Evolutionary conservation across 2,888 invertebrate species (phyloP), one percentile per base, ranked within the genome.

Genomic region (Allacma fusca): DNA sequence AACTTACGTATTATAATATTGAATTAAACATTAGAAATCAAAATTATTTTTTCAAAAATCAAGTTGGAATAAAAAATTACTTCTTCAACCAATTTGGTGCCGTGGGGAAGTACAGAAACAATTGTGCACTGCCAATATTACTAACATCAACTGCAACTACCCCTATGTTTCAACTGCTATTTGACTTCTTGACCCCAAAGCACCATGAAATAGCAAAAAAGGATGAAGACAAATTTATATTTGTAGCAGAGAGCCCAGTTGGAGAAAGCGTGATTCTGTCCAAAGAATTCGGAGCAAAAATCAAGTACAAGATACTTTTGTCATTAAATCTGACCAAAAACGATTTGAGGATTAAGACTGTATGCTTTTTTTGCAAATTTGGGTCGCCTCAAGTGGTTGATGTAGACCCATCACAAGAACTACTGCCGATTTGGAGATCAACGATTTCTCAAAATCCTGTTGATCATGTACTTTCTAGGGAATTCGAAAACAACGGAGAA

Each of bases 221-320:
- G 21, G 72, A 72, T n/a, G 72, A 72, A 59, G 72, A 72, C 21
- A 26, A 72, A 26, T 72, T 50, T 59, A 29, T 72, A 9, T 72
- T 72, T 21, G 16, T 72, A 1, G 9, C 72, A 7, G 21, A 26
- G 4, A 19, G 1, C 7, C 4, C 9, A 1, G 7, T 4, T 21
- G 72, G 26, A 12, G 12, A 24, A 59, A 28, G 24, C 24, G 13
- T 72, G 13, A 9, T 72, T 24, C 23, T 72, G 34, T 50, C 57
- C 1, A 9, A 16, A 28, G 29, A 50, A 12, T 72, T 72, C 23
- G 59, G 72, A 19, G 57, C 72, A 4, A 72, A 72, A 59, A 72
- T 72, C 26, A 72, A 72, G 23, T 72, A 72, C 72, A 72, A 72
- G 16, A 50, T 50, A 12, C 50, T 50, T n/a, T 5, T 44, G 1